Percentiles rank a stretch among this genome's conserved stretches.
These are phyloP conservation scores for Drosophila affinis DNA, from an alignment of 2,888 invertebrate genomes.

Conservation along the genomic window DNA sequence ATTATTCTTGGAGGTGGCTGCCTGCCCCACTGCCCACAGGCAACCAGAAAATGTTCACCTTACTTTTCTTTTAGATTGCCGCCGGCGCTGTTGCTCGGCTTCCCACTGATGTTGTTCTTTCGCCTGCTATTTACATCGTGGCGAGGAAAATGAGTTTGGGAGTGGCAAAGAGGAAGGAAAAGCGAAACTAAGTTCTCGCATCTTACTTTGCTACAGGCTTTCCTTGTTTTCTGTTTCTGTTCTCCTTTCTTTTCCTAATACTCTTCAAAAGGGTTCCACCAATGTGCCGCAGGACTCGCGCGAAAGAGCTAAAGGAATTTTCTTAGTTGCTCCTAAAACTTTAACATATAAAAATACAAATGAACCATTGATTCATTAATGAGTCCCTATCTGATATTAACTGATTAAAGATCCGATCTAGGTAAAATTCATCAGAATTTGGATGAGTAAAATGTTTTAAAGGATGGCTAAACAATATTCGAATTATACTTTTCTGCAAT, in stretches of 20 bases:
- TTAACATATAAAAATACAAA: too few species aligned
- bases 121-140: conserved; percentile 31
- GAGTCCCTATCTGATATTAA: too few species aligned
- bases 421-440: too few species aligned
- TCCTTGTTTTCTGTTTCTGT: conserved; percentile 29
- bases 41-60: conserved; percentile 63
- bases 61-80: conserved; percentile 51
- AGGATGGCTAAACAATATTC: too few species aligned
- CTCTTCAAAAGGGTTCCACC: neutral
- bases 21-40: conserved; percentile 48
- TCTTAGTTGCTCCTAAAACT: neutral
- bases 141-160: conserved; percentile 66
- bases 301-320: neutral
- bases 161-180: conserved; percentile 24
- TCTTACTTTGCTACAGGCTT: conserved; percentile 41
- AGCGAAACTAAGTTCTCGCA: conserved; percentile 61
- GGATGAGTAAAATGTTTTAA: neutral
- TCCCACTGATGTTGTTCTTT: conserved; percentile 29
- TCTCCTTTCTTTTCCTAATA: conserved; percentile 16
- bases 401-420: too few species aligned
- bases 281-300: neutral
- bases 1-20: conserved; percentile 50
- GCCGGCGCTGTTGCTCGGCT: conserved; percentile 16
- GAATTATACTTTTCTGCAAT: too few species aligned
- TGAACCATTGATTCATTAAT: too few species aligned